Base-by-base conservation (phyloP, 64 coral and sea anemone species). In the Porites australiensis region DNA sequence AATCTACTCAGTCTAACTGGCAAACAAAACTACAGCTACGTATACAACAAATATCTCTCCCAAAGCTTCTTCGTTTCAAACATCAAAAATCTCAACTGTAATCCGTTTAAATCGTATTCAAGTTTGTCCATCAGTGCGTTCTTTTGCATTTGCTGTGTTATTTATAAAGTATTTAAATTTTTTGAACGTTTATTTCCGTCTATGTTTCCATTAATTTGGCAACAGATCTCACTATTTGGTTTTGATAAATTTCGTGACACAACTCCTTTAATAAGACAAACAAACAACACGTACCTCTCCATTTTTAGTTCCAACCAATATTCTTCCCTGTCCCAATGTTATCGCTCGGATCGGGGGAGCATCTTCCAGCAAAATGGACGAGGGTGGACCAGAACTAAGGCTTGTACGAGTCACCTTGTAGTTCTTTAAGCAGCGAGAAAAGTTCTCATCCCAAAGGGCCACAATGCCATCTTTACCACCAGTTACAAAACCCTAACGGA, bases 401-500 rank as follows among this genome's bases (percentile, higher is more conserved):
- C 83, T 89, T 82, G 91, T 99, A 12, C 89, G 88, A 9, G 98
- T 83, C 13, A 99, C 92, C 61, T 94, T 94, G 88, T 99, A 99
- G 13, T 91, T 95, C 83, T 99, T 99, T 5, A 99, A 74, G 86
- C 94, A 99, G 58, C 98, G 91, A 44, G 91, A 84, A 9, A 99
- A 96, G 64, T 96, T 94, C 20, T 94, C 88, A 69, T 99, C 98
- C 98, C 98, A 99, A 3, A 99, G 61, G 14, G 71, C 95, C 0
- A 99, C 98, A 20, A 93, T 88, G 13, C 98, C 98, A 90, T 99
- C 98, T 86, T 99, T 99, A 7, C 98, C 98, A 8, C 98, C 98
- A 44, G 98, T 99, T 45, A 99, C 98, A 86, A 99, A 99, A 21
- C 98, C 94, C 96, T 98, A n/a, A 8, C 6, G 50, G 50, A 74